Percentiles rank a stretch among this genome's conserved stretches.
Evolutionary conservation across 2,113 vertebrate species (phyloP).

Genomic region (Macquaria australasica): DNA sequence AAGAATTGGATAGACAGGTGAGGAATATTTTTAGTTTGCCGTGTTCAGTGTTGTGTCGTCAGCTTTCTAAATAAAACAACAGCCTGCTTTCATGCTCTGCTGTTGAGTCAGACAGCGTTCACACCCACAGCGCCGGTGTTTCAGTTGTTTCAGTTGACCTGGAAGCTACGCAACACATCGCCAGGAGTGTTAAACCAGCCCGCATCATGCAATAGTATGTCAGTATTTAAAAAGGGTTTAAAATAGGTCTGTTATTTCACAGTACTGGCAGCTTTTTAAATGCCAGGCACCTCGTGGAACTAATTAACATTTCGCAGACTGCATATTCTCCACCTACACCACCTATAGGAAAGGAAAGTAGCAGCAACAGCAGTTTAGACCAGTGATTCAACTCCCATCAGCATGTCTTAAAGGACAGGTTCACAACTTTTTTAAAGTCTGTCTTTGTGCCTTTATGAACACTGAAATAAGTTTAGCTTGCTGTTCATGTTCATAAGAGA

Average conservation of each 20-base stretch:
- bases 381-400: no score
- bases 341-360: not conserved
- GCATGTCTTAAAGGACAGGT: no score
- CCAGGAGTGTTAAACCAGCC: constrained; percentile 11
- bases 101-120: not conserved
- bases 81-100: not conserved
- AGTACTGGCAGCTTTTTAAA: not conserved
- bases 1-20: not conserved
- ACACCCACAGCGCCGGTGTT: not conserved
- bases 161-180: constrained; percentile 4
- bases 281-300: not conserved
- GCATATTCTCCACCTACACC: not conserved
- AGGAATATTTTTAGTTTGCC: constrained; percentile 30
- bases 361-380: not conserved
- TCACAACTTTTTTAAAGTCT: no score
- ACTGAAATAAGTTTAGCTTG: no score
- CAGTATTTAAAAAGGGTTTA: not conserved
- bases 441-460: no score
- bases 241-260: constrained; percentile 28
- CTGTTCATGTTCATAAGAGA: no score
- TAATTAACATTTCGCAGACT: not conserved
- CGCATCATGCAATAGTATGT: not conserved
- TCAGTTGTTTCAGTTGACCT: not conserved
- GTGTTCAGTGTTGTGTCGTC: not conserved
- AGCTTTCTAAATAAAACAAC: constrained; percentile 30